Conservation (phyloP, 2,888 invertebrate genomes). For the Tetanocera ferruginea region DNA sequence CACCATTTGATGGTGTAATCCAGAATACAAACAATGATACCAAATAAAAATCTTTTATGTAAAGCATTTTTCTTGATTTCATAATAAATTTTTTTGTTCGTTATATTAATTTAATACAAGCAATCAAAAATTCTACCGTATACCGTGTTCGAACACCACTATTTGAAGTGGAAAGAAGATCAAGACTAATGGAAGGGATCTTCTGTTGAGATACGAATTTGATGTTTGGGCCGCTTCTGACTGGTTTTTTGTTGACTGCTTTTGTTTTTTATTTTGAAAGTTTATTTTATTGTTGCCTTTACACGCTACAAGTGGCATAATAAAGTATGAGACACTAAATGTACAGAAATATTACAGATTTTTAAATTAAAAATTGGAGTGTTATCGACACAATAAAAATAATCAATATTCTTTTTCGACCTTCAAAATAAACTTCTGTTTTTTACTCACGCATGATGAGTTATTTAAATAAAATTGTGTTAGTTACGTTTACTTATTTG, state of each 20-base stretch:
- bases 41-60: not conserved
- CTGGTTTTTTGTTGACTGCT: conserved; percentile 19
- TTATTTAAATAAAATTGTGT: not conserved
- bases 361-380: not conserved
- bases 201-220: conserved; percentile 9
- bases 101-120: not conserved
- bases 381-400: not conserved
- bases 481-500: not conserved
- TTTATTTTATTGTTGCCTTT: not conserved
- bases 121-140: not conserved
- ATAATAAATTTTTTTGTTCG: not conserved
- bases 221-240: not conserved
- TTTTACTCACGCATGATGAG: not conserved
- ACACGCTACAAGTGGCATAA: conserved; percentile 6
- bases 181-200: conserved; percentile 21
- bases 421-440: not conserved
- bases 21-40: not conserved
- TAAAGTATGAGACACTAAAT: not conserved
- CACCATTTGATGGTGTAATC: not conserved
- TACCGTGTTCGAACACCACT: not conserved
- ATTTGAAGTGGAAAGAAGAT: conserved; percentile 23
- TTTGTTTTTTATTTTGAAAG: not conserved
- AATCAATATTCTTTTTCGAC: not conserved
- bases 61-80: not conserved
- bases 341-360: no score